Conservation (phyloP, 2,113 vertebrate genomes). For the Oceanodroma tethys region DNA sequence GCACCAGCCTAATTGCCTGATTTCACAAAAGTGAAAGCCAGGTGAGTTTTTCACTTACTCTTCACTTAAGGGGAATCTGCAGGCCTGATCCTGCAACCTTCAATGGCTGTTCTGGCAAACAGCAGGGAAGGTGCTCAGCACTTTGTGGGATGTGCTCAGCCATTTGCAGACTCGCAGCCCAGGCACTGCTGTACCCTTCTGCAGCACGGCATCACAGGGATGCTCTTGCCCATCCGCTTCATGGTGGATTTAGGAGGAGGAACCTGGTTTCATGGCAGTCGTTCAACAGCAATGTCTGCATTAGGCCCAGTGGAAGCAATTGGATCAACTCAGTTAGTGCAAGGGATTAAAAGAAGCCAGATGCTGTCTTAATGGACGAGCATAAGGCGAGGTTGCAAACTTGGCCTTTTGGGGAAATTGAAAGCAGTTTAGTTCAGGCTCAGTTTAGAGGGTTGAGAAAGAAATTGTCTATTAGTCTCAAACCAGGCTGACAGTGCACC, state of each 20-base stretch:
- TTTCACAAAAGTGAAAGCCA: background rate
- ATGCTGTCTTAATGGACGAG: constrained; percentile 34
- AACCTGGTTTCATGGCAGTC: background rate
- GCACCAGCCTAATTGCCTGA: background rate
- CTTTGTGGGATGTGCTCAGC: background rate
- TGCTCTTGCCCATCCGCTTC: background rate
- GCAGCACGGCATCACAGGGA: background rate
- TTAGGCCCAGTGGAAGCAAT: background rate
- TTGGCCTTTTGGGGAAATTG: constrained; percentile 26
- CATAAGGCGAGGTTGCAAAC: constrained; percentile 20
- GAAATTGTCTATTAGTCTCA: background rate
- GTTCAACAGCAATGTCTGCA: background rate
- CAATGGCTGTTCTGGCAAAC: background rate
- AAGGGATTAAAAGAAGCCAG: constrained; percentile 43
- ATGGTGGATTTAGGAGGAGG: background rate
- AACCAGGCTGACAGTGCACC: background rate
- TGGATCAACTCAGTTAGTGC: background rate
- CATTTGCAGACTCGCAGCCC: background rate
- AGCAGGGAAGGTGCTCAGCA: background rate
- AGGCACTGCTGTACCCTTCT: background rate
- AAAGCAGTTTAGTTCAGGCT: constrained; percentile 42
- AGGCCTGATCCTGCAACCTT: background rate
- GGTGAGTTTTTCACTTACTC: background rate
- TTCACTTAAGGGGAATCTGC: background rate
- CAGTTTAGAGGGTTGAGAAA: background rate